These are phyloP conservation scores for Caenorhabditis becei DNA, from an alignment of 2,888 invertebrate genomes.

Conservation along the genomic window DNA sequence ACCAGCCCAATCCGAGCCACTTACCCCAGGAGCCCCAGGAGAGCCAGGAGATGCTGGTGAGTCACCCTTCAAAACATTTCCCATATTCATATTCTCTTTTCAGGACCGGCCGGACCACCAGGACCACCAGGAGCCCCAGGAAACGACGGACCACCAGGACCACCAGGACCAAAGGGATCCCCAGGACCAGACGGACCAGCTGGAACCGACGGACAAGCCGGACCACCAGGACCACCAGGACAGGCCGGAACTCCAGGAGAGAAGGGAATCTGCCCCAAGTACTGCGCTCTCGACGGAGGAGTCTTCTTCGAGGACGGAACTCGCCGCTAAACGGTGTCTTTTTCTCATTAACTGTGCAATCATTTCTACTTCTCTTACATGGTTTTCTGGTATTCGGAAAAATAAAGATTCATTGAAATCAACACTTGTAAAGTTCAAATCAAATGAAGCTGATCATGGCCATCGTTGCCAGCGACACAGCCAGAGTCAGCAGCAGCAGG, in stretches of 20 bases:
- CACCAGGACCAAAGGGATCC: constrained; percentile 64
- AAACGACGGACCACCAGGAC: constrained; percentile 78
- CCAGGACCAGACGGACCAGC: constrained; percentile 66
- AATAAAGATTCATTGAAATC: constrained; percentile 21
- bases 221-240: constrained; percentile 75
- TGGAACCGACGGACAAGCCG: constrained; percentile 73
- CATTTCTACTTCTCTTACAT: constrained; percentile 16
- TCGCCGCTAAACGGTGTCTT: constrained; percentile 68
- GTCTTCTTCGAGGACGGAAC: constrained; percentile 79
- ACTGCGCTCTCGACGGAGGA: constrained; percentile 74
- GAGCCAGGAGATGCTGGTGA: constrained; percentile 69
- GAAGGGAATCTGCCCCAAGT: constrained; percentile 75
- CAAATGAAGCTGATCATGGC: constrained; percentile 41
- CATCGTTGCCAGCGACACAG: constrained; percentile 12
- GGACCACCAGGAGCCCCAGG: constrained; percentile 76
- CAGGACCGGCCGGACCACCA: constrained; percentile 73
- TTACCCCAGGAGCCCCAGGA: constrained; percentile 77
- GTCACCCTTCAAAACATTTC: neutral
- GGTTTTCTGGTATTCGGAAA: constrained; percentile 46
- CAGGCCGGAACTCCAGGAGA: constrained; percentile 72
- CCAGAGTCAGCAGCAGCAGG: constrained; percentile 20
- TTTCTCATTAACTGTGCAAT: constrained; percentile 62
- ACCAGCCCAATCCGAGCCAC: constrained; percentile 72
- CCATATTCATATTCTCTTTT: constrained; percentile 21
- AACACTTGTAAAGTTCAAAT: neutral